Evolutionary conservation across 1,140 invertebrate species (phyloP).

Genomic region (Globodera rostochiensis): DNA sequence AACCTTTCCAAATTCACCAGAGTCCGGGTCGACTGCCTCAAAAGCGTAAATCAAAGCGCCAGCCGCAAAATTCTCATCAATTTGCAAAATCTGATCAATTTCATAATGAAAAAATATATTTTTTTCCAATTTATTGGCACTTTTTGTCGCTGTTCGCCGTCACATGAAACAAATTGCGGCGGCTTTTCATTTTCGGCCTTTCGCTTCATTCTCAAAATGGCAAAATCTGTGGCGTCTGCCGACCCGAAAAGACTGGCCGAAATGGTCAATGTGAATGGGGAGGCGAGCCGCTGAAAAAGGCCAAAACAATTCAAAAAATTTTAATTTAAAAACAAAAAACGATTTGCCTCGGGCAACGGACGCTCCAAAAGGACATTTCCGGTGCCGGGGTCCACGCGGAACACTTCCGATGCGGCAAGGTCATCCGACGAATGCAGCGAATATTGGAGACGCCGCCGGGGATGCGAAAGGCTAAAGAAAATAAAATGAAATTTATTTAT

Average conservation of each 20-base stretch:
- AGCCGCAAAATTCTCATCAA: conserved; percentile 14
- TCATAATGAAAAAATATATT: not conserved
- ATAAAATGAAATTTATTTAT: not conserved
- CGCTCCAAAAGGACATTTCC: conserved; percentile 37
- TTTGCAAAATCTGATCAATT: not conserved
- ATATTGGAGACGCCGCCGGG: conserved; percentile 31
- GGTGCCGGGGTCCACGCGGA: conserved; percentile 43
- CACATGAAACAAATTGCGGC: conserved; percentile 1
- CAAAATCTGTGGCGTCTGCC: not conserved
- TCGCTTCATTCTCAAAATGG: conserved; percentile 3
- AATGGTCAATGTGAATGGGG: conserved; percentile 24
- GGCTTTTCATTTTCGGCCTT: conserved; percentile 23
- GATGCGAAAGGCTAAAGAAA: conserved; percentile 34
- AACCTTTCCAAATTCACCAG: conserved; percentile 12
- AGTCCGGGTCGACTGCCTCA: conserved; percentile 19
- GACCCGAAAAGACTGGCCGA: conserved; percentile 1
- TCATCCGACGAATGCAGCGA: conserved; percentile 48
- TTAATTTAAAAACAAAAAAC: too few species aligned
- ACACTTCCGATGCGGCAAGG: conserved; percentile 33
- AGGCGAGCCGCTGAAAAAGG: conserved; percentile 18
- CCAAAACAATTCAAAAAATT: not conserved
- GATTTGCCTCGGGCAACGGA: conserved; percentile 19
- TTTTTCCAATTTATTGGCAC: not conserved
- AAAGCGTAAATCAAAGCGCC: conserved; percentile 7
- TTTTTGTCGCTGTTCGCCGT: not conserved